Evolutionary conservation across 2,888 invertebrate genomes (phyloP).

Genomic region (Eristalis pertinax): DNA sequence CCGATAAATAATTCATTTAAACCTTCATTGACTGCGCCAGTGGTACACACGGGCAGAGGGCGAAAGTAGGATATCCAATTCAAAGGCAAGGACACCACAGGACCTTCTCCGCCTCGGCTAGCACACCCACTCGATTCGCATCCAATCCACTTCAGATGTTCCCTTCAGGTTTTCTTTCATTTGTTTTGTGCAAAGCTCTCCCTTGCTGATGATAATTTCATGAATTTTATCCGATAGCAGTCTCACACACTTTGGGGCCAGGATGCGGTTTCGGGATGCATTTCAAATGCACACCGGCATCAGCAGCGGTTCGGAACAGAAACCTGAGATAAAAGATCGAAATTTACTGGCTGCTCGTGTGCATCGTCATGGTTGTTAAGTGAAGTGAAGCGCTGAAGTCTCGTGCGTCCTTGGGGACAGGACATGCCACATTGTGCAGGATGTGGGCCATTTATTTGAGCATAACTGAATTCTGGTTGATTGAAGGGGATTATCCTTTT

Average conservation of each 20-base stretch:
- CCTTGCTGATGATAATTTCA: constrained; percentile 22
- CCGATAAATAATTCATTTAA: constrained; percentile 36
- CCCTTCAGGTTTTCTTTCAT: neutral
- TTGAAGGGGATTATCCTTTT: neutral
- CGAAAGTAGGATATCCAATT: neutral
- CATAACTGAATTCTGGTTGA: neutral
- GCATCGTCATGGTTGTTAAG: constrained; percentile 2
- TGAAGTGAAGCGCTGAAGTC: neutral
- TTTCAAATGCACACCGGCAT: neutral
- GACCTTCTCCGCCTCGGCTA: neutral
- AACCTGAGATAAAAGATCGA: neutral
- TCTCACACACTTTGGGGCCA: neutral
- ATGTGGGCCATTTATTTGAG: neutral
- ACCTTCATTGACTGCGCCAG: constrained; percentile 2
- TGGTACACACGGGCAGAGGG: neutral
- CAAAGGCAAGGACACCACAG: neutral
- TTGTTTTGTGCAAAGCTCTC: neutral
- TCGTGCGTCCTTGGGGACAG: neutral
- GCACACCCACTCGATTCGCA: neutral
- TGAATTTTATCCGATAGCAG: constrained; percentile 2
- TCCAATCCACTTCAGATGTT: constrained; percentile 1
- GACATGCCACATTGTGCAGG: neutral
- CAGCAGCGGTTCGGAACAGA: neutral
- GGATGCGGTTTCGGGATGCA: constrained; percentile 1
- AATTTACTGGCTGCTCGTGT: constrained; percentile 3